A percentile compares a stretch with the other conserved stretches of the same genome.
Conservation (phyloP, 1,140 invertebrate genomes). For the Drosophila bocqueti region DNA sequence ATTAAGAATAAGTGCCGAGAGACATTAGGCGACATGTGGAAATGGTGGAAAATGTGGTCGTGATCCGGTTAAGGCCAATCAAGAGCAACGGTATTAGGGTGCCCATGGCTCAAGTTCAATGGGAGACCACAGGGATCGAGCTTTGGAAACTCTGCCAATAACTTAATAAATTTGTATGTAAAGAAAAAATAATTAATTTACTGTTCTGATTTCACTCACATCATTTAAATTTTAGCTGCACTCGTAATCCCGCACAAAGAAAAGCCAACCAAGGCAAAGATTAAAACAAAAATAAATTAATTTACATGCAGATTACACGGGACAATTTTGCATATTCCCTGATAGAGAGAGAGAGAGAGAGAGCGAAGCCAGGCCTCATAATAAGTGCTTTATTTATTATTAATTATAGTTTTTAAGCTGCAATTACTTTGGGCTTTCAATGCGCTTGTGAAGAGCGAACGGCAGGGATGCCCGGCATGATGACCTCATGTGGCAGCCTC, state of each 20-base stretch:
- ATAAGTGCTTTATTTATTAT: conserved; percentile 40
- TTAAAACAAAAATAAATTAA: conserved; percentile 51
- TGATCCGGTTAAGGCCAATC: conserved; percentile 28
- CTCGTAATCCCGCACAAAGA: conserved; percentile 33
- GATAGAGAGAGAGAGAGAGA: conserved; percentile 6
- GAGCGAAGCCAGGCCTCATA: neutral
- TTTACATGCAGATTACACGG: conserved; percentile 30
- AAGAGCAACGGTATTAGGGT: conserved; percentile 2
- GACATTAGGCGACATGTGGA: conserved; percentile 45
- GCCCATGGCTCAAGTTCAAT: conserved; percentile 3
- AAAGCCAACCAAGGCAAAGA: conserved; percentile 18
- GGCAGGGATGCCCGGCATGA: conserved; percentile 6
- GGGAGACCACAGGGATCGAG: neutral
- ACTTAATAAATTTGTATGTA: neutral
- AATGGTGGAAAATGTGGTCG: conserved; percentile 24
- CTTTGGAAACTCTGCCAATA: neutral
- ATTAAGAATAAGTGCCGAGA: conserved; percentile 56
- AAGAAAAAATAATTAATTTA: neutral
- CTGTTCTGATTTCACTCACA: too few relatives aligned
- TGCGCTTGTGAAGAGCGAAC: neutral
- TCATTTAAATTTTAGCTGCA: conserved; percentile 25
- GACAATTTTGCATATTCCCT: conserved; percentile 16
- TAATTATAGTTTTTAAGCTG: conserved; percentile 53
- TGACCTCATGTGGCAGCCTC: conserved; percentile 46
- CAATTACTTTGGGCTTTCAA: conserved; percentile 29